phyloP scores from a whole-genome alignment of 2,888 invertebrate species.

The Galerucella pusilla region DNA sequence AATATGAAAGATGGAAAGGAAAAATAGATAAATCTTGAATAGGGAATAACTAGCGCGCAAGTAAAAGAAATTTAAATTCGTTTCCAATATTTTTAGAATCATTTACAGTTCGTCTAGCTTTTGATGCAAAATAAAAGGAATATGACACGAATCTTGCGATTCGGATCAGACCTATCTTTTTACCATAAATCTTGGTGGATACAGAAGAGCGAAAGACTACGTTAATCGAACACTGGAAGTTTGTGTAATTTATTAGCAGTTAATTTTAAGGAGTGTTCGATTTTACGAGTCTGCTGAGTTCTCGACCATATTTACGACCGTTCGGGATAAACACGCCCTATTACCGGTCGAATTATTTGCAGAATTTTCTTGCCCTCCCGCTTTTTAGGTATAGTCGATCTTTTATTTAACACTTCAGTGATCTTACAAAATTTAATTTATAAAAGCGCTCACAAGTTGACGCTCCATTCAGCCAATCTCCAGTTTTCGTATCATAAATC shows the following conservation, averaged over 20 bases:
- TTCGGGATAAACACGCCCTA: slow-evolving; percentile 51
- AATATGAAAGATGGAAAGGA: neutral
- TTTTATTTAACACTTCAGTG: slow-evolving; percentile 21
- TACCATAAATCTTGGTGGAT: slow-evolving; percentile 52
- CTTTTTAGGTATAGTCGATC: slow-evolving; percentile 21
- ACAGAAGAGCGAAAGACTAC: slow-evolving; percentile 50
- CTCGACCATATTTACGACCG: slow-evolving; percentile 55
- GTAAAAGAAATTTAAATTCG: slow-evolving; percentile 5
- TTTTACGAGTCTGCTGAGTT: slow-evolving; percentile 58
- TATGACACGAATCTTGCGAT: slow-evolving; percentile 27
- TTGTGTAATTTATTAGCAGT: slow-evolving; percentile 63
- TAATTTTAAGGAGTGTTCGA: slow-evolving; percentile 65
- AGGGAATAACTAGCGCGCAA: neutral
- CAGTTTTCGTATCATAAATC: neutral
- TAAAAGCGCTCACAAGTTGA: neutral
- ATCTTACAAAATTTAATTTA: slow-evolving; percentile 2
- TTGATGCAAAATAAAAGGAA: slow-evolving; percentile 11
- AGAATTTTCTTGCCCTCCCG: slow-evolving; percentile 30
- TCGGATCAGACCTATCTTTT: slow-evolving; percentile 47
- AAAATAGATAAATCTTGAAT: neutral
- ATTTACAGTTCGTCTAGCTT: slow-evolving; percentile 4
- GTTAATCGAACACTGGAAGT: slow-evolving; percentile 39
- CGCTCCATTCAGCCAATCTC: neutral
- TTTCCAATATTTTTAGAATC: neutral
- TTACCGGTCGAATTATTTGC: slow-evolving; percentile 43